Conservation (phyloP, 2,113 vertebrate species). For the Conger conger region DNA sequence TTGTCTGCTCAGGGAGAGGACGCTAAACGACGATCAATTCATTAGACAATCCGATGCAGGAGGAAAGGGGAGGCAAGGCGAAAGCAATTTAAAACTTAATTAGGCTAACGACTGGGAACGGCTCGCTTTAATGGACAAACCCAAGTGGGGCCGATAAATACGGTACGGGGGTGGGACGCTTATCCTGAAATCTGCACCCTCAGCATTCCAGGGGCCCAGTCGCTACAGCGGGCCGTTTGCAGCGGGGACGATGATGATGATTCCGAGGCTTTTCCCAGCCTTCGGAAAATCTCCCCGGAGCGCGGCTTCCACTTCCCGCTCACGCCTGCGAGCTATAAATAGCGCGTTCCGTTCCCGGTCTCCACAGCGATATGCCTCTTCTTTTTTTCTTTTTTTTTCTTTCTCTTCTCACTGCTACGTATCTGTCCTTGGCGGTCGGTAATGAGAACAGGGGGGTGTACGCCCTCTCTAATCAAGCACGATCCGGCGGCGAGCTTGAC, state of each 20-base stretch:
- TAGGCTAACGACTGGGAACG: slow-evolving; percentile 14
- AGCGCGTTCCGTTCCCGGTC: not conserved
- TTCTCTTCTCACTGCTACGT: not conserved
- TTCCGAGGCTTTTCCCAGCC: not conserved
- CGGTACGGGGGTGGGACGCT: not conserved
- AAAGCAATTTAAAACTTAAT: slow-evolving; percentile 19
- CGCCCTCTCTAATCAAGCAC: not conserved
- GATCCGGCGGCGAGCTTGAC: not conserved
- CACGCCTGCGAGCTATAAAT: not conserved
- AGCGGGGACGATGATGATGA: not conserved
- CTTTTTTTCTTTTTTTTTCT: not conserved
- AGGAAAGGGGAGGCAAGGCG: not conserved
- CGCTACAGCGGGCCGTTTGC: not conserved
- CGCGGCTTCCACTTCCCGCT: not conserved
- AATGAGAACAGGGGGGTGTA: not conserved
- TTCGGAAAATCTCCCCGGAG: not conserved
- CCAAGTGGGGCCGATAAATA: slow-evolving; percentile 25
- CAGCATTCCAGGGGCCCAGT: not conserved
- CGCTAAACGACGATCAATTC: slow-evolving; percentile 20
- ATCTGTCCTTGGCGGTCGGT: not conserved
- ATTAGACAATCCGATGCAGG: slow-evolving; percentile 15
- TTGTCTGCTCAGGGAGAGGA: not conserved
- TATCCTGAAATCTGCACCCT: not conserved
- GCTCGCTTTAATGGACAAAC: slow-evolving; percentile 13
- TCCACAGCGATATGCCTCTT: not conserved